Conservation (phyloP, 2,888 invertebrate species). For the Poecilus cupreus region DNA sequence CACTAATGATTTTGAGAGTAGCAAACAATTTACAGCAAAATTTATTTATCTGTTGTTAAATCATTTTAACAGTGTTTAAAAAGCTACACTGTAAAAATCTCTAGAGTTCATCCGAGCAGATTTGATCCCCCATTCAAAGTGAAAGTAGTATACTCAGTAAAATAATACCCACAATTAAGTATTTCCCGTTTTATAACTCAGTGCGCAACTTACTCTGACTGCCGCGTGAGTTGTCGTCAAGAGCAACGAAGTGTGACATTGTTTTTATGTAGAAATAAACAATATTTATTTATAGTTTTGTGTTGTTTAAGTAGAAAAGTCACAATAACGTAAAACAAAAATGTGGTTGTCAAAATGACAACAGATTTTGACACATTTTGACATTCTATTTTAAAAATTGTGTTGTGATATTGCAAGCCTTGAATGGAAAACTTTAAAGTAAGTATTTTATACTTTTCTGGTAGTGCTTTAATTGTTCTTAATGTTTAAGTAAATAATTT, state of each 20-base stretch:
- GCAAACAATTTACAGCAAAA: no score
- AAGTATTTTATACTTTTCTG: background rate
- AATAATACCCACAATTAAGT: constrained; percentile 18
- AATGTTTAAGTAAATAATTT: background rate
- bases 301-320: background rate
- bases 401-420: no score
- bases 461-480: background rate
- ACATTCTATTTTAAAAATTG: no score
- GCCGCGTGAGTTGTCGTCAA: background rate
- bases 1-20: no score
- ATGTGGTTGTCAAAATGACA: background rate
- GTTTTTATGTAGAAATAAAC: background rate
- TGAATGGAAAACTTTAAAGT: background rate
- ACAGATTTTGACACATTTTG: background rate
- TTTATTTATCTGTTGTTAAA: no score
- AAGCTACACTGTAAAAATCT: background rate
- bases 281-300: background rate
- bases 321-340: background rate
- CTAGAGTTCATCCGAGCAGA: background rate
- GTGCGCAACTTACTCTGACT: background rate
- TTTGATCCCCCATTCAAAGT: constrained; percentile 22
- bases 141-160: constrained; percentile 7
- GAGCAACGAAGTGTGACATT: background rate
- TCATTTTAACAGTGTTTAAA: no score
- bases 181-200: constrained; percentile 1